Conservation (phyloP, 2,888 invertebrate genomes). For the Xestia rhomboidea region DNA sequence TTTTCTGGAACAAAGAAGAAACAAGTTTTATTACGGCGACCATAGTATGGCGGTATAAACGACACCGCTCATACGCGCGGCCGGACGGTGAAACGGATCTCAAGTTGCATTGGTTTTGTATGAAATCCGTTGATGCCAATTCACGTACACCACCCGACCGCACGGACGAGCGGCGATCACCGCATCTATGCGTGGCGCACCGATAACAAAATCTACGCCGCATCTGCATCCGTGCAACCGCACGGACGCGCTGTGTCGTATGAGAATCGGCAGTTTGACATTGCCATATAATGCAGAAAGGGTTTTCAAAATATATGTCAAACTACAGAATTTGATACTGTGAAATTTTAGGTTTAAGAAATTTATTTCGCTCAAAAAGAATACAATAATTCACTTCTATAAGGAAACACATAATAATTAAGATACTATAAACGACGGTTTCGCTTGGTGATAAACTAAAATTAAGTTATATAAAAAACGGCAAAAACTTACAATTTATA, state of each 20-base stretch:
- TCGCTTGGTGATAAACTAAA: neutral
- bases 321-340: neutral
- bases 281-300: neutral
- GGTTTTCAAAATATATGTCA: no score
- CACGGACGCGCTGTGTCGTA: neutral
- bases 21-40: neutral
- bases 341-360: neutral
- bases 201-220: neutral
- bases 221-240: fast-evolving
- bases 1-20: slow-evolving; percentile 72
- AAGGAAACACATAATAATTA: neutral
- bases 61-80: neutral
- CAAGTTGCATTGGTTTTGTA: neutral
- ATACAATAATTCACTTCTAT: neutral
- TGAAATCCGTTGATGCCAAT: neutral
- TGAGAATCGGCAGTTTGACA: neutral
- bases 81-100: neutral
- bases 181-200: neutral
- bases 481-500: neutral
- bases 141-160: neutral
- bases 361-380: neutral
- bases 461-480: neutral
- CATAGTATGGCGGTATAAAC: neutral
- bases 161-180: neutral
- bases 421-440: neutral